A percentile compares a stretch with the other conserved stretches of the same genome.
Evolutionary conservation across 2,797 vertebrate species (phyloP).

Genomic region (Sebastes vulpes): DNA sequence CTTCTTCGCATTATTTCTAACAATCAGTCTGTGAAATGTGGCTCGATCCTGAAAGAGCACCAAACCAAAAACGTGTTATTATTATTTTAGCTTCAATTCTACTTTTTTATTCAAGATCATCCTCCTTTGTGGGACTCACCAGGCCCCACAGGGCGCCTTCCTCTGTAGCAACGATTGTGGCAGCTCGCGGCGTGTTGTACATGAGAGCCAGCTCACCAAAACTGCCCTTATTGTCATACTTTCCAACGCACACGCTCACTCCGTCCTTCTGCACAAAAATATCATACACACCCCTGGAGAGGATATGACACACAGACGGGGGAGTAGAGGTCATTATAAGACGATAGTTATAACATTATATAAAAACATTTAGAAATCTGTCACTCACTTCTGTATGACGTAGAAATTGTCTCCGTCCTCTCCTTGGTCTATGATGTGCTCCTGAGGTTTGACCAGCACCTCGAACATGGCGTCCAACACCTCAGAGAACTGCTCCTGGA

Average conservation of each 20-base stretch:
- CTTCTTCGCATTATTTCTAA: conserved; percentile 97
- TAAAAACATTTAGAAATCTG: neutral
- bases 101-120: neutral
- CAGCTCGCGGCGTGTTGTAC: conserved; percentile 97
- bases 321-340: neutral
- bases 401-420: conserved; percentile 98
- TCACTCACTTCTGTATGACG: conserved; percentile 90
- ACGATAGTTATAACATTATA: neutral
- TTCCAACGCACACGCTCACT: conserved; percentile 88
- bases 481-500: conserved; percentile 94
- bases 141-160: conserved; percentile 94
- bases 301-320: neutral
- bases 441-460: conserved; percentile 90
- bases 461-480: conserved; percentile 98
- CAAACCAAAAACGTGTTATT: neutral
- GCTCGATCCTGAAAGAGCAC: conserved; percentile 89
- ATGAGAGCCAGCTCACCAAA: conserved; percentile 97
- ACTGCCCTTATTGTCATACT: conserved; percentile 94
- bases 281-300: conserved; percentile 91
- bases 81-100: neutral
- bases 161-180: conserved; percentile 92
- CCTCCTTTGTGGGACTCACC: conserved; percentile 84
- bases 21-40: conserved; percentile 95
- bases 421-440: conserved; percentile 96
- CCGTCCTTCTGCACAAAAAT: conserved; percentile 91